phyloP scores from a whole-genome alignment of 1,140 invertebrate species.

The Drosophila oshimai region DNA sequence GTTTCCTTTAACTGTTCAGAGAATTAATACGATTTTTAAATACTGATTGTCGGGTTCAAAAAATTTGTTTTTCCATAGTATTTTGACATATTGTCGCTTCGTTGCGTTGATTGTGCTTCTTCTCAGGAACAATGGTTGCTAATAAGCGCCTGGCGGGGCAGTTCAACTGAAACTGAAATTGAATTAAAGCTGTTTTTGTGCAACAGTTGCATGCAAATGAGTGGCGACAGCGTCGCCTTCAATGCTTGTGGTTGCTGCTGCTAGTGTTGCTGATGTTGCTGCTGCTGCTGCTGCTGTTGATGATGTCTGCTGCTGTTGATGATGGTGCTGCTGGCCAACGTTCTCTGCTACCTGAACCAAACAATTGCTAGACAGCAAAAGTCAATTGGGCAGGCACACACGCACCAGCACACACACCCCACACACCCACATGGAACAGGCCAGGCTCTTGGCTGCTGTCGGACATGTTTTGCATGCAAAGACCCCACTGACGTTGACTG shows the following conservation, averaged over 20 bases:
- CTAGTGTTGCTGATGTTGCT: background rate
- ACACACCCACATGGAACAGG: constrained; percentile 3
- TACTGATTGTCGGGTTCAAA: background rate
- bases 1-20: too few species aligned
- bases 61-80: background rate
- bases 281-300: background rate
- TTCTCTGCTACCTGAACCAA: constrained; percentile 50
- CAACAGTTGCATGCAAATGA: constrained; percentile 73
- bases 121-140: constrained; percentile 31
- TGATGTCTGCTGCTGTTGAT: background rate
- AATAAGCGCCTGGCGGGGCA: constrained; percentile 34
- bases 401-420: constrained; percentile 1
- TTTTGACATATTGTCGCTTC: constrained; percentile 60
- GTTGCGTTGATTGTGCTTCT: constrained; percentile 33
- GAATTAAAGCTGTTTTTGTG: constrained; percentile 72
- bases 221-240: constrained; percentile 48
- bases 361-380: constrained; percentile 63
- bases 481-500: constrained; percentile 53
- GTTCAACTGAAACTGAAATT: constrained; percentile 49
- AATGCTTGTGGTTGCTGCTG: constrained; percentile 52
- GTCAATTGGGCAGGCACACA: constrained; percentile 65
- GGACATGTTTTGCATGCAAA: constrained; percentile 73
- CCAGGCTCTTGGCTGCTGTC: constrained; percentile 32
- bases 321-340: background rate
- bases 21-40: too few species aligned